Conservation (phyloP, 2,113 vertebrate genomes). For the Arizona elegans region DNA sequence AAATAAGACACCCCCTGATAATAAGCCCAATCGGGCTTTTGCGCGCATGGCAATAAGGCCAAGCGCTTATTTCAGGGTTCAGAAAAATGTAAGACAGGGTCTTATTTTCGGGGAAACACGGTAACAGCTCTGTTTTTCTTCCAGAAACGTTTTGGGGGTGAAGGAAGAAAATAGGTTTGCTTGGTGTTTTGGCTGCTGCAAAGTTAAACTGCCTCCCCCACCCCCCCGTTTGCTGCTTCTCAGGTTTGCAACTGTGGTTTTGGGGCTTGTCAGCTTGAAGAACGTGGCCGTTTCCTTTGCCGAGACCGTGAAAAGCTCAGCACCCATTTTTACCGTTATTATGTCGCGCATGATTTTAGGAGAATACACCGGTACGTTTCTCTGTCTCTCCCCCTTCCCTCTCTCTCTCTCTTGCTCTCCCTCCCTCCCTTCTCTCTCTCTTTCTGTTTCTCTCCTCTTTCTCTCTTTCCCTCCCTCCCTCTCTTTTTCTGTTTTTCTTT, state of each 20-base stretch:
- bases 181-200: background rate
- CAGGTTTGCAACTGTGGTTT: slow-evolving; percentile 91
- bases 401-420: too few relatives aligned
- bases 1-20: too few relatives aligned
- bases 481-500: too few relatives aligned
- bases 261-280: slow-evolving; percentile 94
- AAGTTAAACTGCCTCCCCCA: background rate
- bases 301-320: slow-evolving; percentile 96
- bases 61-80: too few relatives aligned
- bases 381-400: too few relatives aligned
- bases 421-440: too few relatives aligned
- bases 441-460: too few relatives aligned
- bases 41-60: too few relatives aligned
- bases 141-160: background rate
- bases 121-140: background rate
- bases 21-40: too few relatives aligned
- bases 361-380: slow-evolving; percentile 86
- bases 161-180: background rate
- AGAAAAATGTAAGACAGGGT: too few relatives aligned
- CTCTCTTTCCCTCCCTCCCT: too few relatives aligned
- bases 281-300: slow-evolving; percentile 94
- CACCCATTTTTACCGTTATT: slow-evolving; percentile 95
- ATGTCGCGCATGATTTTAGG: slow-evolving; percentile 95
- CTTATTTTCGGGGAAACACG: too few relatives aligned
- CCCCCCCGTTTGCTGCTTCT: background rate